Base-by-base conservation (phyloP, 1,140 invertebrate genomes). In the Trialeurodes vaporariorum region DNA sequence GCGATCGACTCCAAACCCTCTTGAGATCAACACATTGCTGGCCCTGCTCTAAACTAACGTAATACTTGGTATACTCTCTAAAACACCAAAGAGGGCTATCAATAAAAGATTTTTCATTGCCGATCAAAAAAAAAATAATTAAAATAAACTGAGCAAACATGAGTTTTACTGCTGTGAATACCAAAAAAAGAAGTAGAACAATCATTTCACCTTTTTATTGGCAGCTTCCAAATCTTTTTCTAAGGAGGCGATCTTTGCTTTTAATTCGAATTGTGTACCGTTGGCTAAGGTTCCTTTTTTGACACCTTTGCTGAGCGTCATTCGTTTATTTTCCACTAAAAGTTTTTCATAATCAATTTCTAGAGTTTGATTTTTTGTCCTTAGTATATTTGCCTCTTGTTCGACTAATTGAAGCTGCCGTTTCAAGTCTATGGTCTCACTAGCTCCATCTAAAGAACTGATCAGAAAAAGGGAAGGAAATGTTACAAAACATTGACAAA, bases 261-360 rank as follows among this genome's bases (percentile, higher is more conserved):
- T 78, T 67, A 81, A 79, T 69, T 82, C 70, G 9, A 62, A 11
- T 26, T 60, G 66, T n/a, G 68, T 26, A 59, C 65, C 26, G 59
- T 70, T 26, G 70, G 65, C 67, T 70, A n/a, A 25, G 5, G 13
- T 40, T 64, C 66, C 34, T 67, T 76, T 78, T 73, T 84, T 83
- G 1, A 80, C 75, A 64, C 79, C 78, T 72, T 79, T 80, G 24
- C 82, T 69, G 22, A 86, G 74, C 76, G 81, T 80, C 71, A 88
- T 75, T 67, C 83, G 83, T 73, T 86, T 88, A 74, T 91, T 91
- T 76, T 91, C 89, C 59, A 83, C 79, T 66, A 78, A 77, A 40
- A 91, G 73, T 74, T 86, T 87, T 72, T 91, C 89, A 76, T 90
- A 89, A 73, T 92, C 89, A 12, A 78, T 77, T 78, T 91, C 89